Base-by-base conservation (phyloP, 2,113 vertebrate genomes). In the Bufo gargarizans region DNA sequence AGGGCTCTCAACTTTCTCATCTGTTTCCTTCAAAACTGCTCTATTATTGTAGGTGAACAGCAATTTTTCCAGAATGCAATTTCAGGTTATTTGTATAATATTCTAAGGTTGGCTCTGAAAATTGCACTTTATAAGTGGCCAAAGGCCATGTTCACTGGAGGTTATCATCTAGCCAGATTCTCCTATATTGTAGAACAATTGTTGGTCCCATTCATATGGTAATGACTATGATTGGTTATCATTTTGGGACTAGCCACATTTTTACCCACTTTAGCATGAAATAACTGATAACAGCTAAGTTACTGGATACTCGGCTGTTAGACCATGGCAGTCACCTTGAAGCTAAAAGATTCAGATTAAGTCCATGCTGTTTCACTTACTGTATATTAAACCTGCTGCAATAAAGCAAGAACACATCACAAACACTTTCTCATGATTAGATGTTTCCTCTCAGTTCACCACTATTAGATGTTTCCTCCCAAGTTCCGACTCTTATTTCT, bases 301-400 rank as follows among this genome's bases (percentile, higher is more conserved):
- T 74, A 45, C 69, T 74, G 43, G 47, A 6, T 74, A 0, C 12
- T 43, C 10, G 16, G 14, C 49, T 5, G 2, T 2, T 19, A 56
- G 61, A 63, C 20, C 76, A 71, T 33, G 61, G 12, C 43, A 65
- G 85, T 87, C 85, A 87, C 63, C 86, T 87, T 87, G 33, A 78
- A 58, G 50, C 63, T 16, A 53, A 80, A 55, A 77, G 58, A 80
- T 17, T n/a, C 53, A 69, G 19, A 71, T 55, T 61, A 11, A 20
- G 6, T 59, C 6, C 13, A 19, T 53, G 33, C 10, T 12, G 3
- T 82, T 3, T 4, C n/a, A 80, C 12, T 49, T n/a, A 8, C 1
- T 22, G 14, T 6, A 4, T 13, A 58, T 17, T 65, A 63, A 45
- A 82, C 49, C 49, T 63, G 43, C 63, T 69, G 86, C 77, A 58